Percentiles rank a stretch among this genome's conserved stretches.
phyloP scores from a whole-genome alignment of 1,140 invertebrate species.

The Oscheius sp. region DNA sequence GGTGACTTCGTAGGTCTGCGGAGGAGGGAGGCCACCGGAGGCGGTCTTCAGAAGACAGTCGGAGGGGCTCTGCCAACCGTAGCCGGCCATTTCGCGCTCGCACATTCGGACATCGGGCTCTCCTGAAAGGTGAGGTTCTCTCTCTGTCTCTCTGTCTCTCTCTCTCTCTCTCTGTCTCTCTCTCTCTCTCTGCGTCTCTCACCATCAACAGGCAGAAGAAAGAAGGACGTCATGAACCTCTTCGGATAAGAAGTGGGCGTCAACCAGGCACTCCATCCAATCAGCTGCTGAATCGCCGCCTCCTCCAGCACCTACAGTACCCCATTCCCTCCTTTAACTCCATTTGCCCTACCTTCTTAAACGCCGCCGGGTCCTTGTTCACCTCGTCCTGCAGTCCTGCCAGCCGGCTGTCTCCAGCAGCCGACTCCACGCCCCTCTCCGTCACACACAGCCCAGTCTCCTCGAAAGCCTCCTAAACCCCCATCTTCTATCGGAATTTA shows the following conservation, averaged over 20 bases:
- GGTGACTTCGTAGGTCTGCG: conserved; percentile 33
- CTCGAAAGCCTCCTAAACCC: conserved; percentile 32
- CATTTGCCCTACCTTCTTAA: conserved; percentile 1
- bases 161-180: too few relatives aligned
- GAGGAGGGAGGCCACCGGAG: conserved; percentile 19
- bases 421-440: conserved; percentile 8
- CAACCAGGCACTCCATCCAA: conserved; percentile 19
- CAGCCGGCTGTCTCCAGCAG: conserved; percentile 2
- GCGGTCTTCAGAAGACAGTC: conserved; percentile 14
- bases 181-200: too few relatives aligned
- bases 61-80: conserved; percentile 13
- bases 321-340: not conserved
- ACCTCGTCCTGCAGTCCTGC: not conserved
- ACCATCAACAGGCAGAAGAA: conserved; percentile 22
- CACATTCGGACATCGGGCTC: conserved; percentile 33
- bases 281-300: conserved; percentile 5
- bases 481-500: not conserved
- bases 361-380: conserved; percentile 10
- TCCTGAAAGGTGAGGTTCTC: too few relatives aligned
- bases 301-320: not conserved
- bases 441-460: conserved; percentile 35
- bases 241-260: conserved; percentile 27
- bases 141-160: too few relatives aligned
- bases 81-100: conserved; percentile 34
- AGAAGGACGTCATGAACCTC: conserved; percentile 24